Evolutionary conservation across 2,797 vertebrate genomes (phyloP).

Genomic region (Lerista edwardsae): DNA sequence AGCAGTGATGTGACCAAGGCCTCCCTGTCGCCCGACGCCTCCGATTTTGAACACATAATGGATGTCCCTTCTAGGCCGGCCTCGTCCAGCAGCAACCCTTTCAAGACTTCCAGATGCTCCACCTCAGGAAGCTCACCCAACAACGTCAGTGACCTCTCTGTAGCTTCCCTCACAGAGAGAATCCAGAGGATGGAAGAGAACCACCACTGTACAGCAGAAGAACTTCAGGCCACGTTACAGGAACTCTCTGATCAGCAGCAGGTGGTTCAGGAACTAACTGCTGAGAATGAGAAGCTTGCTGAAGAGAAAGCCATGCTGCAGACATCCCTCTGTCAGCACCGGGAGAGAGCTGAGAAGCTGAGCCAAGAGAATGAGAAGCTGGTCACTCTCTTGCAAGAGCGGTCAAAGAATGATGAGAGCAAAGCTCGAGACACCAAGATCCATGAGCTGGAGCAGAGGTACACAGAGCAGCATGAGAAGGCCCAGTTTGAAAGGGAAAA

Average conservation of each 20-base stretch:
- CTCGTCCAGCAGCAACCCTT: constrained; percentile 82
- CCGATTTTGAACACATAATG: constrained; percentile 90
- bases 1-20: constrained; percentile 90
- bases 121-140: constrained; percentile 72
- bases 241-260: constrained; percentile 96
- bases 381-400: constrained; percentile 84
- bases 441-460: constrained; percentile 89
- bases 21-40: constrained; percentile 88
- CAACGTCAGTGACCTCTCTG: constrained; percentile 81
- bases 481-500: constrained; percentile 93
- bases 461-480: constrained; percentile 88
- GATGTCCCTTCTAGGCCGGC: constrained; percentile 84
- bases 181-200: constrained; percentile 97
- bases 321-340: constrained; percentile 89
- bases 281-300: constrained; percentile 91
- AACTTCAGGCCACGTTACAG: constrained; percentile 95
- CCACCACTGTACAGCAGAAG: constrained; percentile 94
- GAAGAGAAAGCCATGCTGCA: constrained; percentile 93
- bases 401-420: constrained; percentile 80
- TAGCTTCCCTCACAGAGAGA: constrained; percentile 88
- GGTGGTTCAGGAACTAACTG: constrained; percentile 93
- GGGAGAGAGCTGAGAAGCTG: constrained; percentile 88
- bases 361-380: constrained; percentile 91
- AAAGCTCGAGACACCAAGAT: constrained; percentile 78
- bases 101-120: constrained; percentile 73